Evolutionary conservation across 2,888 invertebrate species (phyloP).

Genomic region (Oasisia sp.): DNA sequence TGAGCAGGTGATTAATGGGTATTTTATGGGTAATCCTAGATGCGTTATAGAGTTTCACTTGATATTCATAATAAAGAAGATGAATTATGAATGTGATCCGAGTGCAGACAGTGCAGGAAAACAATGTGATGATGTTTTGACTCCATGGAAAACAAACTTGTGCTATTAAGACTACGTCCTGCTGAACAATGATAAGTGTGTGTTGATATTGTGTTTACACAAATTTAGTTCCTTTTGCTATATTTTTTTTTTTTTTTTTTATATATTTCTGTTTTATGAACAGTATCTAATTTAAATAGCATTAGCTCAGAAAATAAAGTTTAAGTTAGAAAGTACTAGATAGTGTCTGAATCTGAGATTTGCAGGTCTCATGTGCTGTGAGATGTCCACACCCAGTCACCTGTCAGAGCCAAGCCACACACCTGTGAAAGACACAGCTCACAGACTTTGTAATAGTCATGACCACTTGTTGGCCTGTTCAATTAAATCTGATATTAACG

Average conservation of each 20-base stretch:
- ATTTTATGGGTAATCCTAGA: neutral
- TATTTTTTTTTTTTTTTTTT: too few species aligned
- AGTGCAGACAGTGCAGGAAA: neutral
- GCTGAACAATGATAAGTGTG: neutral
- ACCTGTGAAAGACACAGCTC: neutral
- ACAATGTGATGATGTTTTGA: neutral
- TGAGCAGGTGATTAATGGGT: too few species aligned
- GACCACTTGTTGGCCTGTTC: neutral
- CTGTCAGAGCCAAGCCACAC: neutral
- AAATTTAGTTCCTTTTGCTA: neutral
- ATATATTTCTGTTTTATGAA: too few species aligned
- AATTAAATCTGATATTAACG: constrained; percentile 4
- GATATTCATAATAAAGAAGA: neutral
- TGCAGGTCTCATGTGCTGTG: neutral
- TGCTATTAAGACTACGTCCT: neutral
- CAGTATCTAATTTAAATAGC: too few species aligned
- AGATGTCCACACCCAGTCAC: neutral
- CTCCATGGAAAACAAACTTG: neutral
- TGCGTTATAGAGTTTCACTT: neutral
- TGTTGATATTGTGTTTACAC: neutral
- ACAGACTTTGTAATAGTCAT: neutral
- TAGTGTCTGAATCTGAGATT: too few species aligned
- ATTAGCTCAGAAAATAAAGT: too few species aligned
- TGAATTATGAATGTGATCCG: neutral
- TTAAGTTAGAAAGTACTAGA: too few species aligned